A percentile compares a stretch with the other conserved stretches of the same genome.
These are phyloP conservation scores for Pseudopipra pipra DNA, from an alignment of 2,113 vertebrate species.

Conservation along the genomic window DNA sequence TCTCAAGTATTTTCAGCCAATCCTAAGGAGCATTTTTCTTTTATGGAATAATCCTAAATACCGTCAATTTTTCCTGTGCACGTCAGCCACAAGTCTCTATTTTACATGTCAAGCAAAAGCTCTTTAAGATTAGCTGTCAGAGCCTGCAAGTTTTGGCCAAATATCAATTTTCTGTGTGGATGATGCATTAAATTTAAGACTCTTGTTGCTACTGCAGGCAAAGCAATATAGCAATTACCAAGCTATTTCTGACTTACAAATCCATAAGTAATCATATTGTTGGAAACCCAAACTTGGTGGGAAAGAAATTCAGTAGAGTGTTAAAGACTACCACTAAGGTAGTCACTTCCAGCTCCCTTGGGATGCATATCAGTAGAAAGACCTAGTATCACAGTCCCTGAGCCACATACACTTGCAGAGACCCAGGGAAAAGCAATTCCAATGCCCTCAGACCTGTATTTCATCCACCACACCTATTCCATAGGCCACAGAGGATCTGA, in stretches of 20 bases:
- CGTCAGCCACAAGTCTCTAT: slow-evolving; percentile 16
- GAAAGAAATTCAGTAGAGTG: neutral
- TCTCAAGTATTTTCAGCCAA: neutral
- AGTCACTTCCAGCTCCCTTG: neutral
- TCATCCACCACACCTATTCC: neutral
- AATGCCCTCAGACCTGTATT: neutral
- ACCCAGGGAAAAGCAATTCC: neutral
- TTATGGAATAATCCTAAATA: slow-evolving; percentile 13
- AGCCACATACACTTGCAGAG: neutral
- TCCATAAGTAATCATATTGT: slow-evolving; percentile 29
- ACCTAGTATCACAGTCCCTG: neutral
- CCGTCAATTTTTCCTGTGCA: neutral
- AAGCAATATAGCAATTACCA: slow-evolving; percentile 56
- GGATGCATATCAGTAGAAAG: fast-evolving
- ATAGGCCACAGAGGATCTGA: neutral
- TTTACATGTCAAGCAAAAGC: slow-evolving; percentile 31
- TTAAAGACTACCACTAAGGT: neutral
- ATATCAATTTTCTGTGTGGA: slow-evolving; percentile 51
- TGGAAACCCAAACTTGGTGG: neutral
- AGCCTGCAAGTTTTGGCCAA: neutral
- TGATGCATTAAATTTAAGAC: slow-evolving; percentile 44
- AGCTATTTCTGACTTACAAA: slow-evolving; percentile 49
- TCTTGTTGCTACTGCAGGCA: neutral
- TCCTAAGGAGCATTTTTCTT: neutral
- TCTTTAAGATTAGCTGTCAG: slow-evolving; percentile 51